Base-by-base conservation (phyloP, 2,113 vertebrate species). In the Eulemur macaco region DNA sequence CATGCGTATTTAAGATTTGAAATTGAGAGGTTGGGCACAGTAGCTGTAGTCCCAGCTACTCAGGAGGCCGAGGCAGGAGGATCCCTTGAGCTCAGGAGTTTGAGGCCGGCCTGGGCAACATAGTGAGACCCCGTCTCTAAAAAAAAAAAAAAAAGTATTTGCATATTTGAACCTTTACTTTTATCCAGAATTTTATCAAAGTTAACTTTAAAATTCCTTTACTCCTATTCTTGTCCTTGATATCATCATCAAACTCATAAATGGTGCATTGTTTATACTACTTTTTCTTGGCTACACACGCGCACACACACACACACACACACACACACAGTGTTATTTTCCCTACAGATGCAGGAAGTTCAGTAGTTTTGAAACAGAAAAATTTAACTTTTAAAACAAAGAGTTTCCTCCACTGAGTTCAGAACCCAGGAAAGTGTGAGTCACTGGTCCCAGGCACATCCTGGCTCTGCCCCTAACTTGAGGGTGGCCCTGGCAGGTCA, bases 361-460 rank as follows among this genome's bases (percentile, higher is more conserved):
- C 17, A 66, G 15, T n/a, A 60, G 37, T 80, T 82, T 94, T 90
- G 39, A 96, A 86, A 81, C n/a, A 87, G 39, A 95, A 92, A 96
- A 60, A 34, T 47, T 37, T 73, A 71, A 88, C 56, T 92, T 96
- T 90, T 58, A 74, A 83, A 81, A 95, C 63, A 94, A 95, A 95
- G 63, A 54, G 13, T 84, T 84, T 95, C 88, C 66, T 68, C 31
- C n/a, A 47, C 45, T 47, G 52, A 91, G 23, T 63, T 92, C n/a
- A 87, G 93, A 87, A 54, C 81, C 88, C 91, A 60, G 81, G 84
- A 81, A 89, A 60, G 27, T 6, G 17, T 64, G 84, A 89, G 58
- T 94, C 81, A 68, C 31, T 25, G 25, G 56, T 63, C 81, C 14
- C 58, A 47, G 74, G 47, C 50, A 86, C 8, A 52, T 45, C 31